Conservation (phyloP, 2,888 invertebrate species). For the Bursaphelenchus okinawaensis region DNA sequence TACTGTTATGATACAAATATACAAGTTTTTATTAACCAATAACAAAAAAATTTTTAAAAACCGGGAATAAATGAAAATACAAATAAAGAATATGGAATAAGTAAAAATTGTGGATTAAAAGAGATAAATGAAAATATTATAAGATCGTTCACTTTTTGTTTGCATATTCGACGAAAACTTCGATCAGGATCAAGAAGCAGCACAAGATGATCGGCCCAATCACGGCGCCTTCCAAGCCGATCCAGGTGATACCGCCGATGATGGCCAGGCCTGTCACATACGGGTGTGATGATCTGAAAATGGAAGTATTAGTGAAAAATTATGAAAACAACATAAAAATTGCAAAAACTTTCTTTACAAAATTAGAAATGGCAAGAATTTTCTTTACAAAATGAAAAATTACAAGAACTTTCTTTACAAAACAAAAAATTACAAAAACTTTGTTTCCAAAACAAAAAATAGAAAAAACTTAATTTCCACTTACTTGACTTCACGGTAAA, state of each 20-base stretch:
- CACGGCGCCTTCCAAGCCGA: conserved; percentile 87
- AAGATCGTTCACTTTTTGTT: neutral
- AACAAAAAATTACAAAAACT: neutral
- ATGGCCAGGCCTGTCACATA: conserved; percentile 93
- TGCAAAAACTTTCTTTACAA: neutral
- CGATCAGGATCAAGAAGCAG: conserved; percentile 84
- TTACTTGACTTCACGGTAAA: conserved; percentile 86
- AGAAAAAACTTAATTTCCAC: conserved; percentile 5
- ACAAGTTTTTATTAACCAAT: no score
- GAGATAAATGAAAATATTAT: no score
- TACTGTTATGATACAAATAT: no score
- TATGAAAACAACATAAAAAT: neutral
- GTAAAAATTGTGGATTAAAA: no score
- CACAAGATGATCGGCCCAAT: conserved; percentile 90
- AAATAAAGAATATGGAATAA: no score
- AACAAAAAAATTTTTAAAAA: no score
- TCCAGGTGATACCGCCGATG: conserved; percentile 93
- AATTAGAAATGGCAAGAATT: neutral
- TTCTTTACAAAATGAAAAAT: conserved; percentile 4
- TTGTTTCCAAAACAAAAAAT: neutral
- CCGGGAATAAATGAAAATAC: no score
- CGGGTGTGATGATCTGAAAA: conserved; percentile 82
- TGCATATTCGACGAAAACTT: conserved; percentile 59
- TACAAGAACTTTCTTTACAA: neutral
- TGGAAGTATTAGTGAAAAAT: conserved; percentile 18